Conservation (phyloP, 2,113 vertebrate species). For the Psophia crepitans region DNA sequence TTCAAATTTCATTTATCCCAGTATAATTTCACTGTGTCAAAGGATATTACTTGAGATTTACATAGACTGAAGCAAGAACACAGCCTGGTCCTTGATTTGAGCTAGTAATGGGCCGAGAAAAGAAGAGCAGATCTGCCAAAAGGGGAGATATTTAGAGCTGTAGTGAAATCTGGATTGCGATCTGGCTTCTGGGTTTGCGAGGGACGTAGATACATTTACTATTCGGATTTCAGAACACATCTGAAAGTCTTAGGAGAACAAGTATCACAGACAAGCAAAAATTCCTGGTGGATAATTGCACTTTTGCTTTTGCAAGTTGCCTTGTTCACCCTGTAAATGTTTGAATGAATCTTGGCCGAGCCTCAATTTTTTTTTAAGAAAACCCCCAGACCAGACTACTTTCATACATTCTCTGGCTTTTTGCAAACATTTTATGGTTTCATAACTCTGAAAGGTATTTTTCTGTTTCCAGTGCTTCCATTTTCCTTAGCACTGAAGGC, state of each 20-base stretch:
- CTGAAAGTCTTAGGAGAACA: background rate
- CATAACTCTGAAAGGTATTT: slow-evolving; percentile 2
- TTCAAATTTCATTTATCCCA: background rate
- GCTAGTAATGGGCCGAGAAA: background rate
- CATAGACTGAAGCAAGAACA: background rate
- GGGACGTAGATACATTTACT: background rate
- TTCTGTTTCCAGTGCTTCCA: background rate
- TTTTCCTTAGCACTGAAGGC: background rate
- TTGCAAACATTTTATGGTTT: background rate
- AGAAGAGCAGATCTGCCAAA: background rate
- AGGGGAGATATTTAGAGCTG: background rate
- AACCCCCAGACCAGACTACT: background rate
- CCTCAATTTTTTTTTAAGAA: background rate
- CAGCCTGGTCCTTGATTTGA: background rate
- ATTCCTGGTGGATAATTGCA: background rate
- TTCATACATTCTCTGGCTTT: background rate
- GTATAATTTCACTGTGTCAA: background rate
- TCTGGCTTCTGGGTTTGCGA: background rate
- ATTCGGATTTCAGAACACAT: background rate
- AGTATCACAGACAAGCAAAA: background rate
- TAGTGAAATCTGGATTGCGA: background rate
- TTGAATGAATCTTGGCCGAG: background rate
- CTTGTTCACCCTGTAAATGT: background rate
- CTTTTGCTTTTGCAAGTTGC: background rate
- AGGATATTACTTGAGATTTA: background rate